A percentile compares a stretch with the other conserved stretches of the same genome.
phyloP scores from a whole-genome alignment of 2,888 invertebrate species.

The Meliscaeva auricollis region DNA sequence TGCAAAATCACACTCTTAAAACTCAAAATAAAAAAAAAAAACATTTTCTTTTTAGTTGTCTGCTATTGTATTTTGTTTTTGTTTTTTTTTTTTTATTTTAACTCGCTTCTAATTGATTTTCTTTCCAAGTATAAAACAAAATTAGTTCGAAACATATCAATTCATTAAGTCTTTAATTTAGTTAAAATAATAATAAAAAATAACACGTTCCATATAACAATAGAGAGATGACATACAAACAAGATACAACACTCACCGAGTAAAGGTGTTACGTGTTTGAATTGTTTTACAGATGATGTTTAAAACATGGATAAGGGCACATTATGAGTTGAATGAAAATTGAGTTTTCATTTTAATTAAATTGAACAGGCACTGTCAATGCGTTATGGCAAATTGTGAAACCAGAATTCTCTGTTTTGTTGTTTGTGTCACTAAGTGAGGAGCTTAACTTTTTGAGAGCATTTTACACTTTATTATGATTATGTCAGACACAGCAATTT shows the following conservation, averaged over 20 bases:
- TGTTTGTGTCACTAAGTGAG: constrained; percentile 17
- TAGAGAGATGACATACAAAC: neutral
- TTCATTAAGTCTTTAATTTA: neutral
- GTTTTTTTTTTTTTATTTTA: no score
- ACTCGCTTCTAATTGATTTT: neutral
- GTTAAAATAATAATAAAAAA: neutral
- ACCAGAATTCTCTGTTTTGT: neutral
- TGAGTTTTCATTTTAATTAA: constrained; percentile 20
- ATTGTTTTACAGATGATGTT: neutral
- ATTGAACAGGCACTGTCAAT: neutral
- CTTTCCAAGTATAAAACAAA: neutral
- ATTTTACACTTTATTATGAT: constrained; percentile 16
- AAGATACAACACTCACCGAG: neutral
- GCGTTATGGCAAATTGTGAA: neutral
- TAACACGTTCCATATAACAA: neutral
- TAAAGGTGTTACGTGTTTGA: constrained; percentile 12
- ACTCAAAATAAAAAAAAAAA: no score
- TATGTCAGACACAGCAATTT: constrained; percentile 25
- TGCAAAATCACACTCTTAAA: no score
- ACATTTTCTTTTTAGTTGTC: no score
- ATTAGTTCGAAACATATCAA: neutral
- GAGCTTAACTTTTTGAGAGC: constrained; percentile 17
- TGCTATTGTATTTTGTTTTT: no score
- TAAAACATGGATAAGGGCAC: neutral
- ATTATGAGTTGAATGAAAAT: constrained; percentile 5